Base-by-base conservation (phyloP, 2,888 invertebrate species). In the Gymnocheta viridis region DNA sequence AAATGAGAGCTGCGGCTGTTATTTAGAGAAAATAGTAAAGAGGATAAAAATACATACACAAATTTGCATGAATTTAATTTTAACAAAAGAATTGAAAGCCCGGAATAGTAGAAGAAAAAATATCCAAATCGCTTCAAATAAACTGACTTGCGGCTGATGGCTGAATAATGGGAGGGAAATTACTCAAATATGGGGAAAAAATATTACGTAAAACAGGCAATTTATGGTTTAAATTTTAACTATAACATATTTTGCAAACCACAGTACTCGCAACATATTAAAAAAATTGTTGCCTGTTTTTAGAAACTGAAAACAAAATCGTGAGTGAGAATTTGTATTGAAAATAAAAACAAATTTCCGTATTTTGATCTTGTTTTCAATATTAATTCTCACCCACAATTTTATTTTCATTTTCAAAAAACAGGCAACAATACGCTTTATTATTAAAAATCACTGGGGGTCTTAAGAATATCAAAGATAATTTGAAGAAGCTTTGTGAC, bases 11-110 rank as follows among this genome's bases (percentile, higher is more conserved):
- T 70, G 35, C 47, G 44, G 22, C 19, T 76, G 32, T 32, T 66
- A 4, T 66, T 64, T 54, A n/a, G 54, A 27, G 14, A 41, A 29
- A 60, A 49, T n/a, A 6, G 17, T 1, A 49, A 19, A 67, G 19
- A 29, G 49, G 10, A 5, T 41, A 7, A 10, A 66, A 58, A 58
- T 19, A 24, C 29, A 70, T 60, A 19, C 58, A 64, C 44, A 60
- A 83, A 83, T 80, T 83, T 80, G 66, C 83, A 83, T 83, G 80
- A 83, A 83, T 80, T 83, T 67, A 83, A 83, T 83, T 83, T 80
- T 27, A 60, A 67, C 79, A 80, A 76, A 64, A 72, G 83, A 76
- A 67, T 29, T 56, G 44, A 66, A 58, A 32, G 41, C 12, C 32
- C 38, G 54, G 27, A 47, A 66, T 66, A 69, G 74, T n/a, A 27